Evolutionary conservation across 1,140 invertebrate species (phyloP).

Genomic region (Euwallacea fornicatus): DNA sequence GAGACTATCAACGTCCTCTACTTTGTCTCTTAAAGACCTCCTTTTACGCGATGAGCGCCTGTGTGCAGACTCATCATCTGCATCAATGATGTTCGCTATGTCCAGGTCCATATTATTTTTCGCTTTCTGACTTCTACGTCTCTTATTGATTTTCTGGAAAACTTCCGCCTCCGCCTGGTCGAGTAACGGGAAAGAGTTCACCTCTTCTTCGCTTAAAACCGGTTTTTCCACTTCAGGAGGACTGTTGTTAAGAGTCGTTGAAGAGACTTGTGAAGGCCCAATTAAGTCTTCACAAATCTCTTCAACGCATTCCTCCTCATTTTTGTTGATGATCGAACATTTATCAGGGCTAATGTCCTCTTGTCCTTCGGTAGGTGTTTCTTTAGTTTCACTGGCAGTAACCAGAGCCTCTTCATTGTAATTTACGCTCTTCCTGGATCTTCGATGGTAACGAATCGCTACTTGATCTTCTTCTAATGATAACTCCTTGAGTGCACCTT

Average conservation of each 20-base stretch:
- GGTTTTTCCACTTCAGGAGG: too few relatives aligned
- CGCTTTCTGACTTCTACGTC: background rate
- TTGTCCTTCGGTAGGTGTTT: too few relatives aligned
- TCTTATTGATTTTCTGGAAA: too few relatives aligned
- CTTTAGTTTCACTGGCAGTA: background rate
- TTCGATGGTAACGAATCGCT: background rate
- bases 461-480: too few relatives aligned
- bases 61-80: background rate
- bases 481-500: too few relatives aligned
- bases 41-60: constrained; percentile 14
- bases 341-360: too few relatives aligned
- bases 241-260: too few relatives aligned
- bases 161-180: too few relatives aligned
- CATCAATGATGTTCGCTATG: constrained; percentile 23
- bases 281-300: background rate
- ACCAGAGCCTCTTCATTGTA: constrained; percentile 26
- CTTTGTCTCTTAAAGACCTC: background rate
- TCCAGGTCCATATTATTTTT: constrained; percentile 31
- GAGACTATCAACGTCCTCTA: background rate
- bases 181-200: too few relatives aligned
- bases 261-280: too few relatives aligned
- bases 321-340: background rate
- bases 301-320: background rate
- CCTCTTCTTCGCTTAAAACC: too few relatives aligned
- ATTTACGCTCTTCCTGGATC: constrained; percentile 24